These are phyloP conservation scores for Poeciliopsis prolifica DNA, from an alignment of 2,113 vertebrate genomes.

Conservation along the genomic window DNA sequence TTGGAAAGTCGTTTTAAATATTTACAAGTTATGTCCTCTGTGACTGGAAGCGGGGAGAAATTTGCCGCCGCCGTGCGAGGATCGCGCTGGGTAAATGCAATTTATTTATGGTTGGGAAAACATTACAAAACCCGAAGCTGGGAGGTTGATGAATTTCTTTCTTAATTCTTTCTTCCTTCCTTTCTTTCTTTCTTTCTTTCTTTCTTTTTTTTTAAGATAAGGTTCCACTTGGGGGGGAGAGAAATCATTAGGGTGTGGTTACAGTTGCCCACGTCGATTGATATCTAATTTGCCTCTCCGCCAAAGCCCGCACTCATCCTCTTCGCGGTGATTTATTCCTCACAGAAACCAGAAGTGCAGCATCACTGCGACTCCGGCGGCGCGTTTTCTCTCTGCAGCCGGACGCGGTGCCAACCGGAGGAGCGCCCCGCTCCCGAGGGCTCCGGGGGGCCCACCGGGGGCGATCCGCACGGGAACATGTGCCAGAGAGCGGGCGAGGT, in stretches of 20 bases:
- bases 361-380: constrained; percentile 78
- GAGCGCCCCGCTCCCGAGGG: constrained; percentile 88
- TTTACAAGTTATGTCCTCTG: constrained; percentile 87
- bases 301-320: constrained; percentile 47
- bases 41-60: constrained; percentile 86
- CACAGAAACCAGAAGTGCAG: constrained; percentile 84
- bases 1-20: constrained; percentile 72
- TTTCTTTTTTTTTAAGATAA: background rate
- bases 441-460: constrained; percentile 80
- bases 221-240: constrained; percentile 13
- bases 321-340: constrained; percentile 27
- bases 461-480: constrained; percentile 82
- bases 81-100: constrained; percentile 85
- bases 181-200: too few relatives aligned
- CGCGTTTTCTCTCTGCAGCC: constrained; percentile 64
- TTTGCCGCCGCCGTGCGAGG: constrained; percentile 79
- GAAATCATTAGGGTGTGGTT: constrained; percentile 68
- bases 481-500: constrained; percentile 85
- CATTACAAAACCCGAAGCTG: background rate
- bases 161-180: background rate
- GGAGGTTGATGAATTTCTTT: background rate
- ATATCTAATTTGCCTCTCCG: constrained; percentile 28
- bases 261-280: constrained; percentile 48
- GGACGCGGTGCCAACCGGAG: constrained; percentile 52
- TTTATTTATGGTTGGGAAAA: constrained; percentile 10